Conservation (phyloP, 2,888 invertebrate species). For the Leistus spinibarbis region DNA sequence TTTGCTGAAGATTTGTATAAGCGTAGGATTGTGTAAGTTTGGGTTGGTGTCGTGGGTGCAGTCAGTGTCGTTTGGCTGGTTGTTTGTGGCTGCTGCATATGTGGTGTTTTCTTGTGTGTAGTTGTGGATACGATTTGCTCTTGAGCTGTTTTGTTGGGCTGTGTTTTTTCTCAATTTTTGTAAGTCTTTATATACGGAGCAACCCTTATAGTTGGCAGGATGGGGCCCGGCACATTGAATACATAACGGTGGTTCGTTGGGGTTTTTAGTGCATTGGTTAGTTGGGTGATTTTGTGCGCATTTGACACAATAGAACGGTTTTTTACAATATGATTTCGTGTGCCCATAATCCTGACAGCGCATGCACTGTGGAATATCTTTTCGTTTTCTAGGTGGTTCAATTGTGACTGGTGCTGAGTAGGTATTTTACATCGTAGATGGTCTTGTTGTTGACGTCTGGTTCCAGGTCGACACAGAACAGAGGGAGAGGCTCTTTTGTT, state of each 20-base stretch:
- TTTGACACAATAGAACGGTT: conserved; percentile 39
- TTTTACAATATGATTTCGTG: conserved; percentile 40
- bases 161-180: too few relatives aligned
- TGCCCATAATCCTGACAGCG: conserved; percentile 40
- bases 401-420: conserved; percentile 19
- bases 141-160: too few relatives aligned
- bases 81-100: too few relatives aligned
- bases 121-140: too few relatives aligned
- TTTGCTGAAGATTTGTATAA: conserved; percentile 39
- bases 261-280: conserved; percentile 30
- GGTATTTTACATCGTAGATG: not conserved
- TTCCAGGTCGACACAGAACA: conserved; percentile 35
- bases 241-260: conserved; percentile 29
- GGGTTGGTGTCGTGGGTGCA: conserved; percentile 19
- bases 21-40: too few relatives aligned
- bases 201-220: conserved; percentile 38
- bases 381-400: conserved; percentile 36
- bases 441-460: conserved; percentile 25
- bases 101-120: too few relatives aligned
- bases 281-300: conserved; percentile 39
- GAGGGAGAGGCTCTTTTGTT: not conserved
- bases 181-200: conserved; percentile 40
- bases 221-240: conserved; percentile 30
- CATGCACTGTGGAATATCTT: conserved; percentile 36
- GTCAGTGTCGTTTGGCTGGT: conserved; percentile 3